Conservation (phyloP, 2,113 vertebrate species). For the Sapajus apella region DNA sequence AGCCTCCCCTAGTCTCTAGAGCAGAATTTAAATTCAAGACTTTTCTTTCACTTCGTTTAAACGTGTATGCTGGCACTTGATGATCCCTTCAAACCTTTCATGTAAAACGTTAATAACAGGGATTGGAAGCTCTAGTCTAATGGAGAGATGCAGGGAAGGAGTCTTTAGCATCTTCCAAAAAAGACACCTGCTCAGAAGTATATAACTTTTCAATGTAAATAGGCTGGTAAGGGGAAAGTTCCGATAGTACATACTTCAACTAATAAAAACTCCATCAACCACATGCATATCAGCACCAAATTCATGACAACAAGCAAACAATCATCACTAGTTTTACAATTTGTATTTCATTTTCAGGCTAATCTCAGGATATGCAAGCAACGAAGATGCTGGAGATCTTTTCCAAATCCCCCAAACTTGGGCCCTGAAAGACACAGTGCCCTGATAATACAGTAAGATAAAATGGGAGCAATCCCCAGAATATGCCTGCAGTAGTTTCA, state of each 20-base stretch:
- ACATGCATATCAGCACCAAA: background rate
- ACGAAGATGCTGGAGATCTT: background rate
- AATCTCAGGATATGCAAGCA: background rate
- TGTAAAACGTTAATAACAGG: background rate
- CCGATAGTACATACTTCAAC: background rate
- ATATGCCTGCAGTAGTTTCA: background rate
- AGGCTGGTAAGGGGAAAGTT: background rate
- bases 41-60: background rate
- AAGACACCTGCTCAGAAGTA: background rate
- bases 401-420: background rate
- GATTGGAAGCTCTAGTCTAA: background rate
- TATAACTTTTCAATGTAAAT: background rate
- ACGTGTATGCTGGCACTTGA: background rate
- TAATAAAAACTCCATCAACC: background rate
- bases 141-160: background rate
- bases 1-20: background rate
- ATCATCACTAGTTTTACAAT: background rate
- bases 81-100: background rate
- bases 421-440: background rate
- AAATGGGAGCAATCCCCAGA: background rate
- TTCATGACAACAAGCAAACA: background rate
- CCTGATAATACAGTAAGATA: background rate
- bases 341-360: background rate
- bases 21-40: background rate
- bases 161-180: background rate